These are phyloP conservation scores for Solea solea DNA, from an alignment of 2,113 vertebrate species.

Conservation along the genomic window DNA sequence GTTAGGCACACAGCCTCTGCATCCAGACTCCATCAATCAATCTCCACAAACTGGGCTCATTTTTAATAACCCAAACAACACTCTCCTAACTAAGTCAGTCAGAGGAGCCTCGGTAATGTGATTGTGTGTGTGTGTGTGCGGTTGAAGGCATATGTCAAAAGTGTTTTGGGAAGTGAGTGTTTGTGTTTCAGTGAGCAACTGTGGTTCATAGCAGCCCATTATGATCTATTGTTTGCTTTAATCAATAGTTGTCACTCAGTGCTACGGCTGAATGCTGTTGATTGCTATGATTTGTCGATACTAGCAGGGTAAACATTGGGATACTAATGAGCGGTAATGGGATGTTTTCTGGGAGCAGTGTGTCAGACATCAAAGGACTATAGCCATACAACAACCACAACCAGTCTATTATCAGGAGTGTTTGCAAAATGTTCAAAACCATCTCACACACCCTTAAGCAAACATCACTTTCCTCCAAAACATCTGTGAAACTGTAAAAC, in stretches of 20 bases:
- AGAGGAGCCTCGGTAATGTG: conserved; percentile 35
- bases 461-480: background rate
- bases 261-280: conserved; percentile 58
- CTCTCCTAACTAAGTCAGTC: conserved; percentile 40
- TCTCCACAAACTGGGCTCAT: conserved; percentile 26
- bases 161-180: conserved; percentile 44
- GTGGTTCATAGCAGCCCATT: conserved; percentile 65
- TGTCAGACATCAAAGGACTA: conserved; percentile 51
- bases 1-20: conserved; percentile 1
- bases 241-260: conserved; percentile 75
- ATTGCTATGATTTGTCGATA: conserved; percentile 74
- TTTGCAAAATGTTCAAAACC: conserved; percentile 23
- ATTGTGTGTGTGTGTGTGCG: conserved; percentile 35
- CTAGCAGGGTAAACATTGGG: conserved; percentile 61
- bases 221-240: conserved; percentile 70
- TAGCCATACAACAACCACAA: conserved; percentile 39
- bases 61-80: conserved; percentile 32
- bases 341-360: conserved; percentile 55
- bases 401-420: conserved; percentile 33
- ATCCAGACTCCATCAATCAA: conserved; percentile 28
- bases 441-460: conserved; percentile 8
- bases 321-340: conserved; percentile 72
- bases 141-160: conserved; percentile 17
- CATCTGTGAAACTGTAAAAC: background rate
- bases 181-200: conserved; percentile 42